Conservation (phyloP, 2,797 vertebrate genomes). For the Falco columbarius region DNA sequence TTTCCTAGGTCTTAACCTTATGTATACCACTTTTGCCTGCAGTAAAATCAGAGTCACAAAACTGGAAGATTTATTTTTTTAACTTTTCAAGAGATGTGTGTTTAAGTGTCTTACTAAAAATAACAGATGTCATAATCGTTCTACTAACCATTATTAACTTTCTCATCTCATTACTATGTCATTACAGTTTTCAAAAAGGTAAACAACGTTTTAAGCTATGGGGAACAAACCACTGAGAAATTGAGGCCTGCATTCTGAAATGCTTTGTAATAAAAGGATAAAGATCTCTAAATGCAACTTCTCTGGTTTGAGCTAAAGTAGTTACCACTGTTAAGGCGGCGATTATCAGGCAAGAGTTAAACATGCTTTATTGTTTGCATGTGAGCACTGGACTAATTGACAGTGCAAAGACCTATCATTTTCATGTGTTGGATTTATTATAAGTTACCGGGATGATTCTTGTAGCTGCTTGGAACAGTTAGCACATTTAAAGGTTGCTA, state of each 20-base stretch:
- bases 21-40: background rate
- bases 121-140: background rate
- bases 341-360: background rate
- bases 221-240: background rate
- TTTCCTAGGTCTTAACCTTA: background rate
- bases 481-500: background rate
- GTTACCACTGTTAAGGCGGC: background rate
- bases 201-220: background rate
- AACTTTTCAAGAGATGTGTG: background rate
- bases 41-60: background rate
- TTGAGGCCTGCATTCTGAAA: background rate
- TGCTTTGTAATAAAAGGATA: background rate
- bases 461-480: background rate
- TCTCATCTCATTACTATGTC: background rate
- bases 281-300: background rate
- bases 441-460: fast-evolving
- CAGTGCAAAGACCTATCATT: background rate
- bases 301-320: background rate
- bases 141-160: background rate
- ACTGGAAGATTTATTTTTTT: background rate
- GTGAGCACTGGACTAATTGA: background rate
- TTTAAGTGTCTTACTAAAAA: background rate
- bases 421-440: fast-evolving
- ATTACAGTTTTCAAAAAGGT: background rate
- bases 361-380: background rate